Evolutionary conservation across 2,797 vertebrate species (phyloP).

Genomic region (Echeneis naucrates): DNA sequence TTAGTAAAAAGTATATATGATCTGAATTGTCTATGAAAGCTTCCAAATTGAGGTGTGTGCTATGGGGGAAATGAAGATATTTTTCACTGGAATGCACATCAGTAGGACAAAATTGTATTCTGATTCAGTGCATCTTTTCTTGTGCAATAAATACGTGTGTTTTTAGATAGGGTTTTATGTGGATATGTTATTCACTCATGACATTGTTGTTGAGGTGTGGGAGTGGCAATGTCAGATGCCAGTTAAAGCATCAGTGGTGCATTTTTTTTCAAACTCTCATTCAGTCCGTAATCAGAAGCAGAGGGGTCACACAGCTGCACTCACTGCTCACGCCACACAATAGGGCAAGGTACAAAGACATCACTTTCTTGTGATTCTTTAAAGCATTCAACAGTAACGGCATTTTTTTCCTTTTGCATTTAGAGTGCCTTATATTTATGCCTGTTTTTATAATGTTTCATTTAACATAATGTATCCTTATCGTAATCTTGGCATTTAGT

Average conservation of each 20-base stretch:
- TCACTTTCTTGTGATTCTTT: conserved; percentile 72
- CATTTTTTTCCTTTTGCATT: conserved; percentile 93
- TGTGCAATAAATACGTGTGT: conserved; percentile 96
- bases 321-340: conserved; percentile 62
- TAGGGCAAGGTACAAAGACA: conserved; percentile 81
- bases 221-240: conserved; percentile 56
- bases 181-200: conserved; percentile 69
- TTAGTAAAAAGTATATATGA: conserved; percentile 61
- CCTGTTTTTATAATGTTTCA: conserved; percentile 91
- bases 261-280: conserved; percentile 54
- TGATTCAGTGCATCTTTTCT: conserved; percentile 93
- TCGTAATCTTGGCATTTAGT: conserved; percentile 80
- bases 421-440: conserved; percentile 99
- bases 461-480: conserved; percentile 82
- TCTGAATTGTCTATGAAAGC: conserved; percentile 72
- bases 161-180: conserved; percentile 79
- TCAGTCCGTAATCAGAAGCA: conserved; percentile 53
- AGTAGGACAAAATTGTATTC: conserved; percentile 90
- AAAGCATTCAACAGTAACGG: conserved; percentile 54
- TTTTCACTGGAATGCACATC: conserved; percentile 98
- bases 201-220: conserved; percentile 58
- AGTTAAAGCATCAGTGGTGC: conserved; percentile 59
- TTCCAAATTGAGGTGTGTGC: conserved; percentile 78
- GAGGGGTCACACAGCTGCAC: conserved; percentile 57
- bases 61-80: conserved; percentile 88